phyloP scores from a whole-genome alignment of 2,797 vertebrate genomes.

The Lithobates pipiens region DNA sequence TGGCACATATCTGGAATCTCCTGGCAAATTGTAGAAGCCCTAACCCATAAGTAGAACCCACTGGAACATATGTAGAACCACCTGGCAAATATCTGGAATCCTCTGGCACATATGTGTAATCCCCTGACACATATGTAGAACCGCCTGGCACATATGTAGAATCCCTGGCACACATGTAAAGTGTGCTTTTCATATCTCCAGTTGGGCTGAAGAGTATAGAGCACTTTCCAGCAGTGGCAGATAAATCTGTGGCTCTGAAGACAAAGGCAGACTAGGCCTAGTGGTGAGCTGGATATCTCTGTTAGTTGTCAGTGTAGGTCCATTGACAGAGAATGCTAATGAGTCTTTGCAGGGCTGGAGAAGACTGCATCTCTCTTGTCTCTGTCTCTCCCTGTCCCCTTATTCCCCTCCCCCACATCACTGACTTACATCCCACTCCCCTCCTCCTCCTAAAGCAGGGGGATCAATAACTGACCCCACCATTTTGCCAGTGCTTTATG shows the following conservation, averaged over 20 bases:
- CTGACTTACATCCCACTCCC: slow-evolving; percentile 62
- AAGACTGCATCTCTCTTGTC: slow-evolving; percentile 63
- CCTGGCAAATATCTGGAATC: background rate
- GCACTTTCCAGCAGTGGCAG: slow-evolving; percentile 71
- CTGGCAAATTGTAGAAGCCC: too few relatives aligned
- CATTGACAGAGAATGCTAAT: slow-evolving; percentile 93
- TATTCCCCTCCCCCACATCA: slow-evolving; percentile 52
- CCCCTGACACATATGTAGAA: too few relatives aligned
- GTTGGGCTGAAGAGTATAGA: background rate
- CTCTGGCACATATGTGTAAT: too few relatives aligned
- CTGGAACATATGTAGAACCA: too few relatives aligned
- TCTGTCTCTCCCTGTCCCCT: slow-evolving; percentile 59
- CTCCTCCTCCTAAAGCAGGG: slow-evolving; percentile 74
- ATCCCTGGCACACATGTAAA: too few relatives aligned
- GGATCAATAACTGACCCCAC: slow-evolving; percentile 84
- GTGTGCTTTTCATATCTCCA: too few relatives aligned
- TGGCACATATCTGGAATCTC: too few relatives aligned
- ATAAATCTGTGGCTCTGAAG: slow-evolving; percentile 78
- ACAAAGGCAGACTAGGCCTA: slow-evolving; percentile 82
- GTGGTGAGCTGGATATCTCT: slow-evolving; percentile 92
- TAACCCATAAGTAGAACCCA: too few relatives aligned
- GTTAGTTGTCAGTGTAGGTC: slow-evolving; percentile 92
- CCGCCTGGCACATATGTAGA: too few relatives aligned
- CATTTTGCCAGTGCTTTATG: slow-evolving; percentile 86
- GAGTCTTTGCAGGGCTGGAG: slow-evolving; percentile 72